Base-by-base conservation (phyloP, 1,140 invertebrate genomes). In the Cylas formicarius region DNA sequence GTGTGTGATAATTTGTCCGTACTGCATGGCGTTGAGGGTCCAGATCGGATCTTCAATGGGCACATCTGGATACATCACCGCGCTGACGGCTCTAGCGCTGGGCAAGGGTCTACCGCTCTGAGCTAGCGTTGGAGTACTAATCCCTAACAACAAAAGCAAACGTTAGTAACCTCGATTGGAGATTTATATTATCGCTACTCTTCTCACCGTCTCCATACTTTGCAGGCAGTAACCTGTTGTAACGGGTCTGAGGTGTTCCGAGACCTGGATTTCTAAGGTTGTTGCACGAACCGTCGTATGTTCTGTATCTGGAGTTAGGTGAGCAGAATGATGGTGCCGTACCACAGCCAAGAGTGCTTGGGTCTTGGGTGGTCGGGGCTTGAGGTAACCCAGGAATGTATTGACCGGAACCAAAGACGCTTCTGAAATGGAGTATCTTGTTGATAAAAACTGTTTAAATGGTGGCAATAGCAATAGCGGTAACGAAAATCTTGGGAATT, bases 1-100 rank as follows among this genome's bases (percentile, higher is more conserved):
- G 61, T 91, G 87, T 4, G 86, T 86, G 17, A 91, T 80, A 36
- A 91, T 83, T 65, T 91, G 88, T 6, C 86, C 87, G 75, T 81
- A 90, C 50, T 90, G 84, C 80, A 90, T 89, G 13, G 84, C 74
- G n/a, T 75, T 76, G 2, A 90, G 63, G 2, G 81, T 84, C 69
- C 77, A 86, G 31, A 77, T 65, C 0, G 72, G 77, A 64, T 89
- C 84, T 17, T 70, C 62, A 5, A 72, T 56, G 2, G 80, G 69
- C 1, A 78, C 64, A 45, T 84, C 77, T 7, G 77, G 76, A 56
- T 87, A 86, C 1, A 86, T 55, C 1, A 72, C 67, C 20, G 79
- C 67, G 44, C 84, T 88, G 1, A 92, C 69, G 9, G 78, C 60
- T 21, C 90, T 71, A 10, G 84, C 65, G 42, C 73, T 70, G 3